Evolutionary conservation across 1,140 invertebrate genomes (phyloP), one percentile per base, ranked within the genome.

Genomic region (Popillia japonica): DNA sequence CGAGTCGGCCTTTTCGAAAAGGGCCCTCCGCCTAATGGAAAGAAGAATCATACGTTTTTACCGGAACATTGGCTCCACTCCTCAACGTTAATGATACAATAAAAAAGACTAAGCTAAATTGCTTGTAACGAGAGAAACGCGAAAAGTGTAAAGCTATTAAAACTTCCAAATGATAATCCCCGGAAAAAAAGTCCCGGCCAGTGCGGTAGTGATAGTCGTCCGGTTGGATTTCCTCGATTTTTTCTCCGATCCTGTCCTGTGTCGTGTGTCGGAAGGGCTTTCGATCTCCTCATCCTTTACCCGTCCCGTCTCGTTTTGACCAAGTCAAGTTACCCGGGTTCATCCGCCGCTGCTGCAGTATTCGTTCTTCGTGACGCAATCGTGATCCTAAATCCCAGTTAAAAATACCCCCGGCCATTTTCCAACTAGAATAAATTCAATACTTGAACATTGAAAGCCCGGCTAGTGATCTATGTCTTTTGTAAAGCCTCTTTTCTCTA

Each of bases 51-150:
- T 17, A 68, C 22, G 61, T 23, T 34, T 23, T 68, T 20, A 22
- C 27, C 61, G 61, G 22, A 68, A 68, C 61, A 34, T 68, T 68
- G 61, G 61, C 61, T 68, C 6, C 48, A 34, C 44, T 10, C 44
- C n/a, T 27, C 27, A 22, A 68, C 61, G 61, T 68, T 68, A 68
- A 68, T 68, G 61, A 68, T 34, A 68, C 61, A 68, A 68, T 68
- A 68, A 68, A 68, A 68, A 68, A 68, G 61, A 22, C 61, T 68
- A 68, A 68, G 61, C 61, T 68, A 68, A 68, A 68, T 68, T 68
- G 61, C 61, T 23, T 68, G 61, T 68, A 68, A 68, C 61, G 61
- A 68, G 61, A 68, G 61, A 68, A 68, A 68, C 61, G 61, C 8
- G 61, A 34, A 68, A 22, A 68, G 61, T 68, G 61, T 68, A 68